These are phyloP conservation scores for Marasmarcha lunaedactyla DNA, from an alignment of 2,888 invertebrate genomes.

Conservation along the genomic window DNA sequence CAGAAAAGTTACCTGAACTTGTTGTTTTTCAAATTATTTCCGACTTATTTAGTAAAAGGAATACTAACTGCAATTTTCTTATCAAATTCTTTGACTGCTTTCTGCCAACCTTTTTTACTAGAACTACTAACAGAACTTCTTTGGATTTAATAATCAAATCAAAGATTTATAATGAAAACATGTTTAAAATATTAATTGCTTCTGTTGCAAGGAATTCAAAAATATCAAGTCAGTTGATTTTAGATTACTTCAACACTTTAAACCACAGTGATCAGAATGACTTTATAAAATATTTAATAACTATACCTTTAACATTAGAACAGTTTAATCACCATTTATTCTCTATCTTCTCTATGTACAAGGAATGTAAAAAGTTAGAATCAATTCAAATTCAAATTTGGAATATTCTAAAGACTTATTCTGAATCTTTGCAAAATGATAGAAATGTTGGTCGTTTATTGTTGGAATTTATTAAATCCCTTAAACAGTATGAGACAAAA, in stretches of 20 bases:
- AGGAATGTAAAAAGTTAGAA: neutral
- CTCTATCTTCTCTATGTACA: neutral
- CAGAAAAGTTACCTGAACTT: neutral
- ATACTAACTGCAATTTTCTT: neutral
- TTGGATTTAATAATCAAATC: neutral
- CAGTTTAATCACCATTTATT: neutral
- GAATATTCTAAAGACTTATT: neutral
- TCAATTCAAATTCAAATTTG: neutral
- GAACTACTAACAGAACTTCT: neutral
- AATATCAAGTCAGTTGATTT: neutral
- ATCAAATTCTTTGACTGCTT: neutral
- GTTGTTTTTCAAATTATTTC: neutral
- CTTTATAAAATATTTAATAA: neutral
- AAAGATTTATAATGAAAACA: neutral
- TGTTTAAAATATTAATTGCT: neutral
- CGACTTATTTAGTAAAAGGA: neutral
- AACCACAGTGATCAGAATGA: neutral
- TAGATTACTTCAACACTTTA: neutral
- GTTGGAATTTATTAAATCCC: neutral
- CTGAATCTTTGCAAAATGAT: neutral
- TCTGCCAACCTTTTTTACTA: neutral
- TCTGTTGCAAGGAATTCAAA: neutral
- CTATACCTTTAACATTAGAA: neutral
- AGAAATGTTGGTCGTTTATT: neutral
- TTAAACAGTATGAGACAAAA: neutral